phyloP scores from a whole-genome alignment of 2,797 vertebrate genomes.

The Enteromius thamalakanensis region DNA sequence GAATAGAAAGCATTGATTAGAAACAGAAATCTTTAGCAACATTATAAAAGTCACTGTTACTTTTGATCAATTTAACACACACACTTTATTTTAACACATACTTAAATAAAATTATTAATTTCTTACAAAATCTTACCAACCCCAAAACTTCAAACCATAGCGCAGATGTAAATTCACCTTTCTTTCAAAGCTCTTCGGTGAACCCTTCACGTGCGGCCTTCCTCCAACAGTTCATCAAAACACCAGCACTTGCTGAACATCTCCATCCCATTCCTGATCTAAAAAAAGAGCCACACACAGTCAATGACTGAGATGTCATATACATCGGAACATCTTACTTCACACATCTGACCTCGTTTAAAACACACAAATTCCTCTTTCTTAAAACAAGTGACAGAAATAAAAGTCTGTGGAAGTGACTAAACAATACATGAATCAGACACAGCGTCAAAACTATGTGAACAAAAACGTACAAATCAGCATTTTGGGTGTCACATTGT shows the following conservation, averaged over 20 bases:
- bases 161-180: neutral
- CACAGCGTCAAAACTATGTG: neutral
- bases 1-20: neutral
- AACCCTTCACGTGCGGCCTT: neutral
- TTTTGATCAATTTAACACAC: neutral
- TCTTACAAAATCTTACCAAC: neutral
- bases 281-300: neutral
- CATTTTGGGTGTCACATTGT: neutral
- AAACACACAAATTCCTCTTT: constrained; percentile 16
- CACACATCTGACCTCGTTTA: neutral
- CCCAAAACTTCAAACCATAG: neutral
- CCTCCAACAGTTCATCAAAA: constrained; percentile 20
- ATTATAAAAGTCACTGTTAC: neutral
- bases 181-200: constrained; percentile 17
- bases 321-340: neutral
- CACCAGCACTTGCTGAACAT: neutral
- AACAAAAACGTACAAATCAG: too few species aligned
- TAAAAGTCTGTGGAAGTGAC: constrained; percentile 1
- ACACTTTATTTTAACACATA: too few species aligned
- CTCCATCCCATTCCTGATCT: constrained; percentile 21
- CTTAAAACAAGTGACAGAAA: constrained; percentile 2
- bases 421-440: constrained; percentile 23
- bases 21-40: neutral
- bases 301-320: neutral
- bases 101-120: neutral